phyloP scores from a whole-genome alignment of 2,113 vertebrate species.

The Muntiacus reevesi region DNA sequence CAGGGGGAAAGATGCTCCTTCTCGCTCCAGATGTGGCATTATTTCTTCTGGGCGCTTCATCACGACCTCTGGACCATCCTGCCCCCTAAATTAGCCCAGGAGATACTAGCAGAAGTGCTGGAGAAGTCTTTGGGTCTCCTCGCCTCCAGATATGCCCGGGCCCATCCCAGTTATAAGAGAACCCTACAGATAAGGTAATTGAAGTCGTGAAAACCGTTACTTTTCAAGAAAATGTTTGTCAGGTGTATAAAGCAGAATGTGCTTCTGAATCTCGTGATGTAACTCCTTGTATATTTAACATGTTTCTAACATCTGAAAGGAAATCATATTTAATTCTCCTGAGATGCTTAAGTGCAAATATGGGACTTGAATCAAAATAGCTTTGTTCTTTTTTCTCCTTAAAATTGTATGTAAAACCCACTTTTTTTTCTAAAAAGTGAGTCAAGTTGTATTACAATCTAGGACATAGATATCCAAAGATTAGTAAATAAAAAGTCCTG shows the following conservation, averaged over 20 bases:
- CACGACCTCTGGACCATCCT: conserved; percentile 92
- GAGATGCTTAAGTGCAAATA: conserved; percentile 20
- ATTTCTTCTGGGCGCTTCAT: conserved; percentile 92
- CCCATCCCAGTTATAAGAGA: conserved; percentile 89
- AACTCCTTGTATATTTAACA: conserved; percentile 10
- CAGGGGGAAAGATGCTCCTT: conserved; percentile 98
- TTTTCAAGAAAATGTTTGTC: not conserved
- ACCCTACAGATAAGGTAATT: conserved; percentile 94
- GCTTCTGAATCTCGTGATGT: not conserved
- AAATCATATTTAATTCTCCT: not conserved
- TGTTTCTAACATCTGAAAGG: conserved; percentile 36
- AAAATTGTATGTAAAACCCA: not conserved
- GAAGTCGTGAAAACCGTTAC: conserved; percentile 12
- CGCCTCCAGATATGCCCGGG: conserved; percentile 89
- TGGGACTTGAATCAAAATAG: conserved; percentile 11
- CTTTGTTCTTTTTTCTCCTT: not conserved
- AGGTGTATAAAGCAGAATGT: conserved; percentile 34
- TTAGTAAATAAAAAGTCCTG: not conserved
- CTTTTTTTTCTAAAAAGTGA: not conserved
- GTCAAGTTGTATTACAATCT: not conserved
- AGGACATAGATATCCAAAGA: not conserved
- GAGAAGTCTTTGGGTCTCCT: conserved; percentile 88
- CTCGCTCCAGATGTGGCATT: conserved; percentile 98
- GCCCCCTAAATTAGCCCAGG: conserved; percentile 85
- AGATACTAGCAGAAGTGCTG: conserved; percentile 89